Conservation (phyloP, 2,113 vertebrate species). For the Noctilio leporinus region DNA sequence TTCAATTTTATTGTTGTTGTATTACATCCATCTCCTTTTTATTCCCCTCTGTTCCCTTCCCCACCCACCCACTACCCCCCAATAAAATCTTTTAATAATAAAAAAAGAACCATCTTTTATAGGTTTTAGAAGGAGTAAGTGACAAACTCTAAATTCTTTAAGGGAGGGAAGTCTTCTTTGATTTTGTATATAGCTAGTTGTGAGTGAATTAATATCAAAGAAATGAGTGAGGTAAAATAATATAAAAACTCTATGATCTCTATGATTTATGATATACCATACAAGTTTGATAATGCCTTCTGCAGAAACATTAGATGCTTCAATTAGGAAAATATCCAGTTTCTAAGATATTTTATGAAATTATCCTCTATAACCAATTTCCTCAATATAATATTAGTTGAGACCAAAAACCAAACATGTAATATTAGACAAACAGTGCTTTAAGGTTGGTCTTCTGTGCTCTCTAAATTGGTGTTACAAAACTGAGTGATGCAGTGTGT, state of each 20-base stretch:
- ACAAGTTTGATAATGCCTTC: not conserved
- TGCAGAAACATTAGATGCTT: not conserved
- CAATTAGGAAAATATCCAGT: not conserved
- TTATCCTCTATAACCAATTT: not conserved
- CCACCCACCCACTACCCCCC: too few species aligned
- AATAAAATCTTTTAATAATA: too few species aligned
- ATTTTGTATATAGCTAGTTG: not conserved
- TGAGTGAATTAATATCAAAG: not conserved
- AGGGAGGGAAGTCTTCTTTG: not conserved
- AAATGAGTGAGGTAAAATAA: not conserved
- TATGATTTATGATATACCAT: not conserved
- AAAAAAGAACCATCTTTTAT: too few species aligned
- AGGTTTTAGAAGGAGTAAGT: not conserved
- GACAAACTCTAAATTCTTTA: not conserved
- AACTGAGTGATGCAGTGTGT: not conserved
- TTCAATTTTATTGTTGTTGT: too few species aligned
- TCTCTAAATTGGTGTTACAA: not conserved
- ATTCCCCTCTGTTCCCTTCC: too few species aligned
- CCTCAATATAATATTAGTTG: not conserved
- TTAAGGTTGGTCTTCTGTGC: not conserved
- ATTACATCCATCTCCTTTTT: too few species aligned
- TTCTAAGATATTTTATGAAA: not conserved
- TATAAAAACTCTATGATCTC: not conserved
- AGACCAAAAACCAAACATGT: not conserved
- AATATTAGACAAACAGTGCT: not conserved